phyloP scores from a whole-genome alignment of 2,113 vertebrate species.

The Rhinolophus ferrumequinum region DNA sequence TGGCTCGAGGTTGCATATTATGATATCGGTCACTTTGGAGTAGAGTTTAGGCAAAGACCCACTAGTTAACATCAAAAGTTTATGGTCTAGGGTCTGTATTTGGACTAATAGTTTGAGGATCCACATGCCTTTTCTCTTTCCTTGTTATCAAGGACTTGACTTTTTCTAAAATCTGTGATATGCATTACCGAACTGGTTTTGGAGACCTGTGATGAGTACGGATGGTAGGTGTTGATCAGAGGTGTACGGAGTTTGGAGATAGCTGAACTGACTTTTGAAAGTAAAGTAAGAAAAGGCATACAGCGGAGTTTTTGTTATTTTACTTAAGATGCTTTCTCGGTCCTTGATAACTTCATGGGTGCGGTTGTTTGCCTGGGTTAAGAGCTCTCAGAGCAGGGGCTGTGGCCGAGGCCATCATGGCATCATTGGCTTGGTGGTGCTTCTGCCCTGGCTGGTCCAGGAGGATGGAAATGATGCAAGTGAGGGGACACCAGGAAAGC shows the following conservation, averaged over 20 bases:
- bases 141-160: background rate
- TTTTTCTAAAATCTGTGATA: background rate
- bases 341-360: background rate
- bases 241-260: background rate
- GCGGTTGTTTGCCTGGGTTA: no score
- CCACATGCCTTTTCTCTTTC: background rate
- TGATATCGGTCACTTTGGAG: background rate
- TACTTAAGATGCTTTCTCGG: background rate
- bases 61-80: background rate
- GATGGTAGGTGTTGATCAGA: background rate
- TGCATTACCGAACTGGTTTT: background rate
- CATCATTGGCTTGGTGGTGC: accelerated
- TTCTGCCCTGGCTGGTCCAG: background rate
- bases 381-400: background rate
- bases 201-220: background rate
- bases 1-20: background rate
- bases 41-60: background rate
- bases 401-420: accelerated
- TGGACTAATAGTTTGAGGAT: background rate
- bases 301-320: background rate
- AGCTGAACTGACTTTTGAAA: background rate
- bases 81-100: background rate
- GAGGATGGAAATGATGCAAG: background rate
- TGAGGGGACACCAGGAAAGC: background rate
- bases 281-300: background rate